A percentile compares a stretch with the other conserved stretches of the same genome.
Evolutionary conservation across 2,888 invertebrate species (phyloP).

Genomic region (Autographa pulchrina): DNA sequence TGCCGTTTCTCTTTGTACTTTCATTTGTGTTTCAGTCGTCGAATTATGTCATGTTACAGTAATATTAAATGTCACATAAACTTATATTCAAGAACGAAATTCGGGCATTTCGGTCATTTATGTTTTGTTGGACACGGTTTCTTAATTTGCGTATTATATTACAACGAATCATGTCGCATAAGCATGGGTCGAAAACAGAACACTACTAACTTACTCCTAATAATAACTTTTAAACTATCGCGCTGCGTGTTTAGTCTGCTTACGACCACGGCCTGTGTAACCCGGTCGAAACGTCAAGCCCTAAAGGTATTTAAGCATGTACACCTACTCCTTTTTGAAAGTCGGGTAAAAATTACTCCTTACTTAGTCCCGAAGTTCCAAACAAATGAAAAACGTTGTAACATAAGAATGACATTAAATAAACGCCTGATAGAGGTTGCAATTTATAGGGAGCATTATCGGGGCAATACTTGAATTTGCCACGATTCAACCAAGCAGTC

Average conservation of each 20-base stretch:
- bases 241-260: too few relatives aligned
- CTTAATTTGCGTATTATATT: neutral
- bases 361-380: too few relatives aligned
- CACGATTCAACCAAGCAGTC: conserved; percentile 67
- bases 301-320: too few relatives aligned
- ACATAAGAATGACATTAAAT: conserved; percentile 64
- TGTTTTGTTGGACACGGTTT: neutral
- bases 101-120: neutral
- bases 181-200: too few relatives aligned
- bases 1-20: neutral
- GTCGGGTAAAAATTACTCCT: too few relatives aligned
- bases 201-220: too few relatives aligned
- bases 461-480: conserved; percentile 74
- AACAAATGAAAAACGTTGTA: conserved; percentile 24
- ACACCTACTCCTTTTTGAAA: too few relatives aligned
- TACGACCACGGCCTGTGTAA: too few relatives aligned
- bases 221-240: too few relatives aligned
- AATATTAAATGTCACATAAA: neutral
- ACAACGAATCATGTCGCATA: neutral
- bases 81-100: neutral
- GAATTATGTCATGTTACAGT: neutral
- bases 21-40: neutral
- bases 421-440: conserved; percentile 68
- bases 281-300: too few relatives aligned
- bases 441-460: conserved; percentile 77